These are phyloP conservation scores for Lacerta agilis DNA, from an alignment of 2,797 vertebrate genomes.

Conservation along the genomic window DNA sequence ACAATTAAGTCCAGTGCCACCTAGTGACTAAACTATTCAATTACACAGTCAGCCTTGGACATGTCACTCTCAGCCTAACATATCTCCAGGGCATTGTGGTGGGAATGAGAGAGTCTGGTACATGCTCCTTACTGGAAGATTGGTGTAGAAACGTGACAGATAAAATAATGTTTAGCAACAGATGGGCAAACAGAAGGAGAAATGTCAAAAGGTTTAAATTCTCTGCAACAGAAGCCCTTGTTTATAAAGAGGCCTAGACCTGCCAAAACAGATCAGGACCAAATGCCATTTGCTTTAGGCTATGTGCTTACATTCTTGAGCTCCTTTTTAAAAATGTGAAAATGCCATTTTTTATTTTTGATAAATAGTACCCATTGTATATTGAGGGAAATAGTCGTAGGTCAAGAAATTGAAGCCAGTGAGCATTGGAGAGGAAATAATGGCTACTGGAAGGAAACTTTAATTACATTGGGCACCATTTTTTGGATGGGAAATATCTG, in stretches of 20 bases:
- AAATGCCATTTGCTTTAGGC: conserved; percentile 26
- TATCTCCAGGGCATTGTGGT: background rate
- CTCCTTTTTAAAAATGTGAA: conserved; percentile 40
- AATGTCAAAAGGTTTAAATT: conserved; percentile 3
- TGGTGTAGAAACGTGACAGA: background rate
- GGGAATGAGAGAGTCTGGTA: background rate
- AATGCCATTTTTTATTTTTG: conserved; percentile 55
- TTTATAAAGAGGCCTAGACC: conserved; percentile 3
- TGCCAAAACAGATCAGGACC: conserved; percentile 7
- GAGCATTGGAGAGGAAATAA: conserved; percentile 54
- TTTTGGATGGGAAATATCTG: conserved; percentile 61
- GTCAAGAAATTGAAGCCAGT: conserved; percentile 59
- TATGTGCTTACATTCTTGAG: conserved; percentile 34
- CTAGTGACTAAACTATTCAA: background rate
- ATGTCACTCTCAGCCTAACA: background rate
- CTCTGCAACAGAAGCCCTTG: background rate
- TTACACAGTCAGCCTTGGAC: background rate
- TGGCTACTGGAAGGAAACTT: conserved; percentile 64
- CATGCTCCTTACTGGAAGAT: background rate
- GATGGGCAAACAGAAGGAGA: conserved; percentile 16
- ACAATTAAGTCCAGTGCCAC: background rate
- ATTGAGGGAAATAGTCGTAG: conserved; percentile 49
- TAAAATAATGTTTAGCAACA: conserved; percentile 30
- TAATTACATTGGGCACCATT: conserved; percentile 60
- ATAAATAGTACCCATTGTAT: conserved; percentile 56